Percentiles rank a stretch among this genome's conserved stretches.
Conservation (phyloP, 35 echinoderm and acorn worm species). For the Lytechinus pictus region DNA sequence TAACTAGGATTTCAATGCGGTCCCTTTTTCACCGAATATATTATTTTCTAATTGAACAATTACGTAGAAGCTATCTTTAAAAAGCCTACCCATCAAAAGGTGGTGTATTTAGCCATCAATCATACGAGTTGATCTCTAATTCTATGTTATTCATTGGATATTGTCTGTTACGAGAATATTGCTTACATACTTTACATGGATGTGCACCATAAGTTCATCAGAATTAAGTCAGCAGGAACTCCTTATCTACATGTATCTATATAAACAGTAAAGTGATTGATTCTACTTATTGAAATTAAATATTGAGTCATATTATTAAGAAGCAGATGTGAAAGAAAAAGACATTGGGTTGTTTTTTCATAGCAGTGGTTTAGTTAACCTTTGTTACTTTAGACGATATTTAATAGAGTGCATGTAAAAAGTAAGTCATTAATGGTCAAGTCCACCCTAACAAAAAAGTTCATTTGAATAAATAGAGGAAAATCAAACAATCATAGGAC, state of each 20-base stretch:
- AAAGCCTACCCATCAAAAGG: not conserved
- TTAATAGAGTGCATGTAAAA: no score
- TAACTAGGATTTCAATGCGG: not conserved
- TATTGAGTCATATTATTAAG: not conserved
- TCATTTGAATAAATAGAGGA: no score
- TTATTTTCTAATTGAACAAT: not conserved
- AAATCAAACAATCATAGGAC: no score
- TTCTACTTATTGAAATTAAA: not conserved
- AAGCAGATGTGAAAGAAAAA: not conserved
- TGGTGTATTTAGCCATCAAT: not conserved
- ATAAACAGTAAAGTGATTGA: not conserved
- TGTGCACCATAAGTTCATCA: not conserved
- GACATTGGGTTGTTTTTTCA: no score
- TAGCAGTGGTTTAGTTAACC: no score
- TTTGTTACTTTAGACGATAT: no score
- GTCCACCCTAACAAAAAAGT: no score
- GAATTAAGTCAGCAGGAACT: not conserved
- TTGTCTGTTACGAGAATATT: not conserved
- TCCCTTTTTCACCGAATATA: not conserved
- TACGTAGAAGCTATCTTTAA: not conserved
- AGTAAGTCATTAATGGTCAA: no score
- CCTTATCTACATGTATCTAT: not conserved
- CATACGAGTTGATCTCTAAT: not conserved
- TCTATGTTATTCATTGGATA: not conserved
- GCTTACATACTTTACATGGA: not conserved